Conservation (phyloP, 2,797 vertebrate species). For the Artibeus lituratus region DNA sequence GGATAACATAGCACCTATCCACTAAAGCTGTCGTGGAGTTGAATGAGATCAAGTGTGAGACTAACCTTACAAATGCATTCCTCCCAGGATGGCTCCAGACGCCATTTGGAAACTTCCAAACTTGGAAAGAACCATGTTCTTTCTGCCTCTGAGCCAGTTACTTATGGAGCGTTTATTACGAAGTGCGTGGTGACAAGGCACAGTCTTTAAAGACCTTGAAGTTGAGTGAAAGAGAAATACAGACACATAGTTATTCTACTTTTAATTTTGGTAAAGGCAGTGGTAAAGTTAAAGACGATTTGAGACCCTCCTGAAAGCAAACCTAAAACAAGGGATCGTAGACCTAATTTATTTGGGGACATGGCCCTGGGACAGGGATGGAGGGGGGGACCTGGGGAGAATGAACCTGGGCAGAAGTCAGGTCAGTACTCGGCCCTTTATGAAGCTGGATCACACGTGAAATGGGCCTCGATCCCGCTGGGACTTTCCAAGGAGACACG, state of each 20-base stretch:
- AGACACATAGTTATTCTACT: background rate
- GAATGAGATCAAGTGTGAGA: background rate
- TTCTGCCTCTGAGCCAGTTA: background rate
- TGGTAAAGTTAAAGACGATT: background rate
- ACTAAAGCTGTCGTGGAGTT: background rate
- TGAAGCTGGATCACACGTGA: fast-evolving
- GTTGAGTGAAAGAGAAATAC: background rate
- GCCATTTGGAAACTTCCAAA: background rate
- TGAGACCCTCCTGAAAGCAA: background rate
- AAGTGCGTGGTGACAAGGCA: background rate
- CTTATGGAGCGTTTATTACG: background rate
- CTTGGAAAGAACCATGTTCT: background rate
- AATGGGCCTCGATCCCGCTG: background rate
- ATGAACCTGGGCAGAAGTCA: background rate
- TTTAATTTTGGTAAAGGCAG: background rate
- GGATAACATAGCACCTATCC: background rate
- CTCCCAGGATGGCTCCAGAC: fast-evolving
- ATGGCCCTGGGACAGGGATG: background rate
- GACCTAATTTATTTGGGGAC: background rate
- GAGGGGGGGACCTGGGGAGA: background rate
- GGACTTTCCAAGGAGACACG: background rate
- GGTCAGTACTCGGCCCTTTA: fast-evolving
- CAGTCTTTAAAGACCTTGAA: background rate
- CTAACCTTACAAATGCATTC: too few species aligned
- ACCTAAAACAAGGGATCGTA: background rate